A percentile compares a stretch with the other conserved stretches of the same genome.
These are phyloP conservation scores for Phoenoteleia sp. DNA, from an alignment of 2,888 invertebrate species.

Conservation along the genomic window DNA sequence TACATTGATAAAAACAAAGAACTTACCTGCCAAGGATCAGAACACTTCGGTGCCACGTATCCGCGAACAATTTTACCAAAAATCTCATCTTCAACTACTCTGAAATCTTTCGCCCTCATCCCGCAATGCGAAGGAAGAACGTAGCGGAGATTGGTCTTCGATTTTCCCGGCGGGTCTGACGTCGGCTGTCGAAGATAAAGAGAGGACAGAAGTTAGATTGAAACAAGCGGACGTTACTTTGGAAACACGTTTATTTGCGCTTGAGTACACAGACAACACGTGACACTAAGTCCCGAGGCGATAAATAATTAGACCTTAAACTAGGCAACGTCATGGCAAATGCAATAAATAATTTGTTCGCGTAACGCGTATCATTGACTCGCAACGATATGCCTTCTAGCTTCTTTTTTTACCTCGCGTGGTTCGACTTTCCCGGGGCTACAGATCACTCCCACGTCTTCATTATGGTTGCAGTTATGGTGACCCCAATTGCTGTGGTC, in stretches of 20 bases:
- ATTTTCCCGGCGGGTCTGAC: slow-evolving; percentile 65
- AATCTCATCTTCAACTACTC: slow-evolving; percentile 85
- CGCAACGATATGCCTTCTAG: slow-evolving; percentile 11
- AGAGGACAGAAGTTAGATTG: slow-evolving; percentile 60
- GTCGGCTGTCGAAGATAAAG: slow-evolving; percentile 75
- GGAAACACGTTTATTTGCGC: slow-evolving; percentile 45
- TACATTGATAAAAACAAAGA: background rate
- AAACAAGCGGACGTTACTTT: slow-evolving; percentile 47
- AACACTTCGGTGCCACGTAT: slow-evolving; percentile 88
- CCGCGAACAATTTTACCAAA: slow-evolving; percentile 89
- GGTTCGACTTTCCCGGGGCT: slow-evolving; percentile 78
- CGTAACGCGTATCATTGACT: slow-evolving; percentile 19
- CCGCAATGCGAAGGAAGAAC: slow-evolving; percentile 87
- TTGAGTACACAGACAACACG: slow-evolving; percentile 51
- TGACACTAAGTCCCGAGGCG: background rate
- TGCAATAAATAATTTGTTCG: slow-evolving; percentile 32
- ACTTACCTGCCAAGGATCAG: slow-evolving; percentile 93
- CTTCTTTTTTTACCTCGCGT: slow-evolving; percentile 80
- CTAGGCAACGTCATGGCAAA: slow-evolving; percentile 12
- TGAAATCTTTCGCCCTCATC: slow-evolving; percentile 86
- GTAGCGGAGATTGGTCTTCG: slow-evolving; percentile 77
- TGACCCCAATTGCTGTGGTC: slow-evolving; percentile 90
- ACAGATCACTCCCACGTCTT: slow-evolving; percentile 90
- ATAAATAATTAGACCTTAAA: background rate
- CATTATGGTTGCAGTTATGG: slow-evolving; percentile 91